Evolutionary conservation across 2,888 invertebrate genomes (phyloP).

Genomic region (Acrobasis consociella): DNA sequence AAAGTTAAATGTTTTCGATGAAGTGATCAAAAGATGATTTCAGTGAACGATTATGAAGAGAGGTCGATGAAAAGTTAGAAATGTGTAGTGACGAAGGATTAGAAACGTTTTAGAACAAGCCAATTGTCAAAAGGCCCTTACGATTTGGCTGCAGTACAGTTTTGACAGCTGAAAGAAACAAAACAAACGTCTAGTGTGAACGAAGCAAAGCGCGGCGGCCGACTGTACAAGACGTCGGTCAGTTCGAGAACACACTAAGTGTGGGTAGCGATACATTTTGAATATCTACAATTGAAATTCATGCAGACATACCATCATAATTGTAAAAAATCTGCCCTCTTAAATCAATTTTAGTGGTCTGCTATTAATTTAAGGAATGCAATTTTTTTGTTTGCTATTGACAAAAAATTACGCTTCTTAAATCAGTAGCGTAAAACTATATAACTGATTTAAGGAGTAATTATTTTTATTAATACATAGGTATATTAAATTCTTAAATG

Average conservation of each 20-base stretch:
- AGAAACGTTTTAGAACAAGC: constrained; percentile 43
- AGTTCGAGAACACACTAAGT: neutral
- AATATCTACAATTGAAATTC: neutral
- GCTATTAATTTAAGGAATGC: too few species aligned
- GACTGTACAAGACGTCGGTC: neutral
- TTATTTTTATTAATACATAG: too few species aligned
- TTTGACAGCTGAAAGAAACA: constrained; percentile 78
- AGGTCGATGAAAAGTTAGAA: neutral
- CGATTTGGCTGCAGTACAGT: constrained; percentile 78
- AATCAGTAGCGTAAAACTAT: too few species aligned
- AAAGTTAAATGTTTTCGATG: neutral
- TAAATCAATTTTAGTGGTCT: too few species aligned
- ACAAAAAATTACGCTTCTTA: too few species aligned
- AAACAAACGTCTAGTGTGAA: constrained; percentile 46
- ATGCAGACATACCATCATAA: neutral
- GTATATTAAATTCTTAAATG: too few species aligned
- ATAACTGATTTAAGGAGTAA: too few species aligned
- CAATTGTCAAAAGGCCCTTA: constrained; percentile 64
- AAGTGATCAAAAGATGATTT: neutral
- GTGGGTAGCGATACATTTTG: neutral
- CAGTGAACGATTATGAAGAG: neutral
- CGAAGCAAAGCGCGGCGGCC: constrained; percentile 21
- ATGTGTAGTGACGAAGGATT: constrained; percentile 35
- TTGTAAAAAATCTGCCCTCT: too few species aligned
- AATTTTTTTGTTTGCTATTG: too few species aligned